phyloP scores from a whole-genome alignment of 2,797 vertebrate genomes.

The Varecia variegata region DNA sequence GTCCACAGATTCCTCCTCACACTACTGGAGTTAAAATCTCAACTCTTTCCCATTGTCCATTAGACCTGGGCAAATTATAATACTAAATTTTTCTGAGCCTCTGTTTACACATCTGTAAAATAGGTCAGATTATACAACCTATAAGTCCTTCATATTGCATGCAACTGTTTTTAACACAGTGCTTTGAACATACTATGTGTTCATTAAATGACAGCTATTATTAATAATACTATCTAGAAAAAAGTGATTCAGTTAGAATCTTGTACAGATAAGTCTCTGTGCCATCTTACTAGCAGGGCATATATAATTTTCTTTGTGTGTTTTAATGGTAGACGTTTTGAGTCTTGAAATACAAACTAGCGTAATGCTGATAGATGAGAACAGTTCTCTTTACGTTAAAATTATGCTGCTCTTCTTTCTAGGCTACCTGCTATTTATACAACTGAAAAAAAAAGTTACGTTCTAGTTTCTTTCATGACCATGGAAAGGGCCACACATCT shows the following conservation, averaged over 20 bases:
- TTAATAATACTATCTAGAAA: background rate
- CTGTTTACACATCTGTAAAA: background rate
- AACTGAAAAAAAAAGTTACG: background rate
- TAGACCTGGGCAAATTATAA: background rate
- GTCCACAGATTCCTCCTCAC: background rate
- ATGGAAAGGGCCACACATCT: background rate
- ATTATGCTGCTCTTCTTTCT: background rate
- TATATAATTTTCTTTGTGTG: background rate
- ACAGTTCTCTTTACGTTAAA: background rate
- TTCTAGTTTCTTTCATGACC: background rate
- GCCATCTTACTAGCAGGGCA: background rate
- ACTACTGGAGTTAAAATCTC: background rate
- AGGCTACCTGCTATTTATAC: background rate
- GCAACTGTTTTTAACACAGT: background rate
- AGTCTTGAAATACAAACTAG: slow-evolving; percentile 35
- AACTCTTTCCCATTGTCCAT: background rate
- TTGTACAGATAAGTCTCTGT: background rate
- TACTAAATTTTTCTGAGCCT: background rate
- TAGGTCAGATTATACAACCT: background rate
- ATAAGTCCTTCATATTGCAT: background rate
- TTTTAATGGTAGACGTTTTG: background rate
- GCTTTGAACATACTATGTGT: background rate
- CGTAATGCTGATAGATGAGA: background rate
- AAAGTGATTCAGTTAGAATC: background rate
- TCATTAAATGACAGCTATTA: background rate